Percentiles rank a stretch among this genome's conserved stretches.
These are phyloP conservation scores for Neomorphus geoffroyi DNA, from an alignment of 2,797 vertebrate genomes.

Conservation along the genomic window DNA sequence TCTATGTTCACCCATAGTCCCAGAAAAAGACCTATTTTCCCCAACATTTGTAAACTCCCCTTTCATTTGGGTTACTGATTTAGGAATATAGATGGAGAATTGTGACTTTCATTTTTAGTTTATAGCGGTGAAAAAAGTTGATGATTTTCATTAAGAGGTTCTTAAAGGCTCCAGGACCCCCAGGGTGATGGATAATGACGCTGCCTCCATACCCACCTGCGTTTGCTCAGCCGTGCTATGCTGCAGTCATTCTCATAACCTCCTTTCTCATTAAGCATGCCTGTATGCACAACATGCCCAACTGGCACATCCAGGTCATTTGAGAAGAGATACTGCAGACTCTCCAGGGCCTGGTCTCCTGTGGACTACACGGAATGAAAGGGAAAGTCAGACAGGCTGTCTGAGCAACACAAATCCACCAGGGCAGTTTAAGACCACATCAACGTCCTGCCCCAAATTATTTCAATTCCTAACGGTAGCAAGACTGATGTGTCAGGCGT, in stretches of 20 bases:
- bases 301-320: constrained; percentile 97
- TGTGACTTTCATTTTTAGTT: not conserved
- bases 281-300: constrained; percentile 95
- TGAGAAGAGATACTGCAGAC: constrained; percentile 91
- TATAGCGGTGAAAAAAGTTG: not conserved
- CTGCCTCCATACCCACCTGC: constrained; percentile 79
- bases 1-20: not conserved
- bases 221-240: constrained; percentile 92
- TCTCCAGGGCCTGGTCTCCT: constrained; percentile 87
- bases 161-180: not conserved
- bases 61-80: not conserved
- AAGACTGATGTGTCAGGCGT: accelerated
- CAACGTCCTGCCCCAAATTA: not conserved
- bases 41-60: not conserved
- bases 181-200: not conserved
- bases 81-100: not conserved
- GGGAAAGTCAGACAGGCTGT: not conserved
- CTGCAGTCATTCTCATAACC: constrained; percentile 99
- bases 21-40: not conserved
- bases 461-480: not conserved
- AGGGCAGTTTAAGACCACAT: not conserved
- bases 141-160: not conserved
- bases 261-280: constrained; percentile 94
- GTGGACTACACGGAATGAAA: constrained; percentile 80
- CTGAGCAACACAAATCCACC: not conserved